Conservation (phyloP, 2,113 vertebrate species). For the zebrafish (Danio rerio) region DNA sequence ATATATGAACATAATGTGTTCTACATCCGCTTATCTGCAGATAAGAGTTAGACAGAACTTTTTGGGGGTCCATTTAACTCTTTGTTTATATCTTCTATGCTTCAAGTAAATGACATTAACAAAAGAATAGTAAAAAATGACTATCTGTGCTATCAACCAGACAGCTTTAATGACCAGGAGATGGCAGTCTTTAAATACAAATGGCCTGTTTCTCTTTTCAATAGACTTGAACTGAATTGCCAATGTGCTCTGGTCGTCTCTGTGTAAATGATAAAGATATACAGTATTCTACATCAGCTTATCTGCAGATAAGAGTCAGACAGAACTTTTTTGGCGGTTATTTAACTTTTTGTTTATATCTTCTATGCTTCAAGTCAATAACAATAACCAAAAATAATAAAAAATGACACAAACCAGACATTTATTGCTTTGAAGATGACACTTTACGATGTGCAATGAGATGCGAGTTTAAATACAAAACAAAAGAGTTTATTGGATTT, state of each 20-base stretch:
- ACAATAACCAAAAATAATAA: background rate
- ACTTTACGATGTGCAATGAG: background rate
- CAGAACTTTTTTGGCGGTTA: background rate
- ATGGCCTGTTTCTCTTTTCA: slow-evolving; percentile 5
- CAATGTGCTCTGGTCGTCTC: no score
- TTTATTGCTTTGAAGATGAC: background rate
- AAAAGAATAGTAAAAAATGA: background rate
- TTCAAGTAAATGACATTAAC: background rate
- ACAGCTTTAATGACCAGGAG: slow-evolving; percentile 40
- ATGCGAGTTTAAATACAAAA: background rate
- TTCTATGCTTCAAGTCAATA: background rate
- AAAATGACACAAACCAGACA: background rate
- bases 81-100: background rate
- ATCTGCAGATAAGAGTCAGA: slow-evolving; percentile 13
- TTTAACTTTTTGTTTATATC: background rate
- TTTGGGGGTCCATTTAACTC: background rate
- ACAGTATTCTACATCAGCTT: background rate
- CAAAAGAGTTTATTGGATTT: background rate
- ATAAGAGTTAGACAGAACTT: background rate
- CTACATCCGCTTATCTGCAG: background rate
- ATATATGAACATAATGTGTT: background rate
- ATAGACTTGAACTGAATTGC: no score
- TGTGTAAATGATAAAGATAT: no score
- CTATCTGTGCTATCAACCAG: background rate
- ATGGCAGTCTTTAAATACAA: slow-evolving; percentile 51